Base-by-base conservation (phyloP, 2,888 invertebrate species). In the Amorpha juglandis region DNA sequence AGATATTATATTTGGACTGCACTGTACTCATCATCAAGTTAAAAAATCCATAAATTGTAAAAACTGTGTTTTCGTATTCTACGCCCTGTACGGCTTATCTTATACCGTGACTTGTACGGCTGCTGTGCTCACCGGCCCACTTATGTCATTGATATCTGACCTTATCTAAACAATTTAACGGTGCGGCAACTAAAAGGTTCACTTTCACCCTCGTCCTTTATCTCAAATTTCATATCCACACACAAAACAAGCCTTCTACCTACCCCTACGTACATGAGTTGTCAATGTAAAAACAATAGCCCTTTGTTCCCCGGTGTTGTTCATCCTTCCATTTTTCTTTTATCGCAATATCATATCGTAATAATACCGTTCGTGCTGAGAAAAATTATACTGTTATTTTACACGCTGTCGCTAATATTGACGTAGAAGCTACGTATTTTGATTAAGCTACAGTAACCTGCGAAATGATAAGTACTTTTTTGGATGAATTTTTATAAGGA, bases 101-200 rank as follows among this genome's bases (percentile, higher is more conserved):
- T 45, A 45, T 14, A 14, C 14, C 45, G 14, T 12, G 14, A 45
- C 14, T 9, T 14, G 45, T 45, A 45, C 45, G 45, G 19, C 12
- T 42, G 38, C 11, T 16, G 19, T 16, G 6, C 38, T 12, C 14
- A 42, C 19, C 38, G 6, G n/a, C 38, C 6, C 19, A 12, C 11
- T 58, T 58, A 58, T 19, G 19, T 12, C 19, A 42, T 19, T 58
- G 11, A 19, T 42, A 42, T 42, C 19, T 42, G n/a, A 38, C 42
- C 12, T 58, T 42, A 16, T 42, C 12, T 38, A 58, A 58, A 21
- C 58, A 42, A 58, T 42, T 38, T 6, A 12, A 38, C 12, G n/a
- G 55, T 19, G 58, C 12, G 58, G 19, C 33, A 42, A 19, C 58
- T 58, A 58, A 58, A 58, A 58, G 58, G 58, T 58, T 58, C 19